Percentiles rank a stretch among this genome's conserved stretches.
phyloP scores from a whole-genome alignment of 1,140 invertebrate species.

The Holotrichia oblita region DNA sequence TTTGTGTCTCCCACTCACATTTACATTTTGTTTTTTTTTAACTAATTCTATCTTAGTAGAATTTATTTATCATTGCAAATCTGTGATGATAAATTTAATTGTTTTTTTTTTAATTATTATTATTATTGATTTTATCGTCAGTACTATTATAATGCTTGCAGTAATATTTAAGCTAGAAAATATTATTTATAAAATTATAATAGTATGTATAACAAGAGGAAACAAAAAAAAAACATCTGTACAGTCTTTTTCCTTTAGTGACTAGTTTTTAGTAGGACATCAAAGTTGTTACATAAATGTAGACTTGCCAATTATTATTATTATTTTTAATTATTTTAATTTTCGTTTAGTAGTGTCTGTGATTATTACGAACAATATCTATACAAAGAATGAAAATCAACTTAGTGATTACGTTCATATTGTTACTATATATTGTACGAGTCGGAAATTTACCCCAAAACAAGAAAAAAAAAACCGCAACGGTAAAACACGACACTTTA shows the following conservation, averaged over 20 bases:
- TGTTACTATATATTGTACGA: neutral
- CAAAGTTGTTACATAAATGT: neutral
- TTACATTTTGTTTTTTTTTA: no score
- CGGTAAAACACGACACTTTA: neutral
- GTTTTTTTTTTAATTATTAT: slow-evolving; percentile 9
- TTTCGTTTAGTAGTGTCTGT: slow-evolving; percentile 26
- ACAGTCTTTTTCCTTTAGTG: neutral
- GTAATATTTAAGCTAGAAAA: neutral
- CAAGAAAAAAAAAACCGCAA: no score
- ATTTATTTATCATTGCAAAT: slow-evolving; percentile 28
- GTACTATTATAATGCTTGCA: no score
- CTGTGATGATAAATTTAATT: slow-evolving; percentile 36
- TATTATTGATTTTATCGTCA: neutral
- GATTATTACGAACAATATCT: slow-evolving; percentile 27
- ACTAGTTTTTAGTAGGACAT: neutral
- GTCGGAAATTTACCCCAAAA: no score
- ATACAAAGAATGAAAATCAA: neutral
- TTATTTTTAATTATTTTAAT: slow-evolving; percentile 15
- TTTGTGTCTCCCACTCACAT: no score
- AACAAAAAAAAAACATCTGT: neutral
- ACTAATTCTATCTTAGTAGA: slow-evolving; percentile 12
- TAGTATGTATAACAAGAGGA: neutral
- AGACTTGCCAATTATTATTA: slow-evolving; percentile 24
- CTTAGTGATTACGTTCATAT: neutral
- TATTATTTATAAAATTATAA: neutral